A percentile compares a stretch with the other conserved stretches of the same genome.
phyloP scores from a whole-genome alignment of 2,113 vertebrate species.

The Deroptyus accipitrinus region DNA sequence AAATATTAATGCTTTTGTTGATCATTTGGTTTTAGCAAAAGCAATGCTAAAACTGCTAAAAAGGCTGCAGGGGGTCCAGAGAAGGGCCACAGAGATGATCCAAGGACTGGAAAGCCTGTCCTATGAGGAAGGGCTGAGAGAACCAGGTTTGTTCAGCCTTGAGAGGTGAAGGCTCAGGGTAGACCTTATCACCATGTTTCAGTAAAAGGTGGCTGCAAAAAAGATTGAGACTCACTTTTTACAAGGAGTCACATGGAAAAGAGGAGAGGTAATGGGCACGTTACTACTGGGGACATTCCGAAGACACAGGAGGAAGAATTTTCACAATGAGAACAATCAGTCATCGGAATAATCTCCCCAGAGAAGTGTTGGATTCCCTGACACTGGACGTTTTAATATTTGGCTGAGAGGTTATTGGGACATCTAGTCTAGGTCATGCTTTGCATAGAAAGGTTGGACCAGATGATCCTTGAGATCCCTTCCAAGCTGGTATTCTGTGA shows the following conservation, averaged over 20 bases:
- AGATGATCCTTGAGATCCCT: not conserved
- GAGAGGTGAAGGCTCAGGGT: not conserved
- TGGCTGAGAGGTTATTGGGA: not conserved
- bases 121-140: not conserved
- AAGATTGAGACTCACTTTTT: not conserved
- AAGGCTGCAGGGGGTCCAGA: not conserved
- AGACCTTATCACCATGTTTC: not conserved
- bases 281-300: not conserved
- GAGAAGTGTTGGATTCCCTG: not conserved
- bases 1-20: not conserved
- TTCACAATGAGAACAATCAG: not conserved
- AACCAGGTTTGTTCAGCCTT: not conserved
- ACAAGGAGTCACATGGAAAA: not conserved
- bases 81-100: not conserved
- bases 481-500: not conserved
- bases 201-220: not conserved
- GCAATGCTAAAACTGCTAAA: not conserved
- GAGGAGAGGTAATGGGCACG: not conserved
- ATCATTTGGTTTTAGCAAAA: not conserved
- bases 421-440: not conserved
- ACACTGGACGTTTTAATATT: not conserved
- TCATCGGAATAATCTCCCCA: not conserved
- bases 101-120: not conserved
- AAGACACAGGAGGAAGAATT: not conserved
- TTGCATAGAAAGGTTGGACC: not conserved